Evolutionary conservation across 2,113 vertebrate genomes (phyloP).

Genomic region (Acrocephalus kingi): DNA sequence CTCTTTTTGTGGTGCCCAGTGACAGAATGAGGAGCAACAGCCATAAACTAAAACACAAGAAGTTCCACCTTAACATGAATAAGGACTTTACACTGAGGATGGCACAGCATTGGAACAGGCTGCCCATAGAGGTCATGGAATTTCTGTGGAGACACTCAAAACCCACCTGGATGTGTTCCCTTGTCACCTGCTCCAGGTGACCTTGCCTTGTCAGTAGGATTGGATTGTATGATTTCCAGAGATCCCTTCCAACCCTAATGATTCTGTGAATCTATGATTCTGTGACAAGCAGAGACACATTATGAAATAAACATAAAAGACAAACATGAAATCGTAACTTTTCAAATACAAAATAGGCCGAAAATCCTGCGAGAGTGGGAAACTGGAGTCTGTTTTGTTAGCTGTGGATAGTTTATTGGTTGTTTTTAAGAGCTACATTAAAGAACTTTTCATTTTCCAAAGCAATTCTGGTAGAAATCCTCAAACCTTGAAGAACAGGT

Average conservation of each 20-base stretch:
- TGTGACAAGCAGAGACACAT: background rate
- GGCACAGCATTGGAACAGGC: background rate
- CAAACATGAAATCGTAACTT: background rate
- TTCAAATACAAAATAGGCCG: background rate
- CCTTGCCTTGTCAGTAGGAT: background rate
- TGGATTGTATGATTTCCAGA: background rate
- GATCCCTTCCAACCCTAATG: background rate
- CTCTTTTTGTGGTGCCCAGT: background rate
- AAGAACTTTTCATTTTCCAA: background rate
- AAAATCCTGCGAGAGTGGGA: background rate
- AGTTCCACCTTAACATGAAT: background rate
- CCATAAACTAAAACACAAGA: background rate
- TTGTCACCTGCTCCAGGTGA: background rate
- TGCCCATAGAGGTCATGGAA: rapidly evolving
- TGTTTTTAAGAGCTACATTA: background rate
- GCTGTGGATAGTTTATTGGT: background rate
- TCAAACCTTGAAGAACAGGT: background rate
- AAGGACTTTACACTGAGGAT: background rate
- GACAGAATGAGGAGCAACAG: background rate
- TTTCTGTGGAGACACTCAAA: background rate
- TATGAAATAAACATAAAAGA: background rate
- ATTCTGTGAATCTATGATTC: background rate
- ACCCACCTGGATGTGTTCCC: no score
- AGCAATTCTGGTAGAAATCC: background rate
- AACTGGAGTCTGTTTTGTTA: background rate